phyloP scores from a whole-genome alignment of 1,140 invertebrate species.

The Onthophagus taurus region DNA sequence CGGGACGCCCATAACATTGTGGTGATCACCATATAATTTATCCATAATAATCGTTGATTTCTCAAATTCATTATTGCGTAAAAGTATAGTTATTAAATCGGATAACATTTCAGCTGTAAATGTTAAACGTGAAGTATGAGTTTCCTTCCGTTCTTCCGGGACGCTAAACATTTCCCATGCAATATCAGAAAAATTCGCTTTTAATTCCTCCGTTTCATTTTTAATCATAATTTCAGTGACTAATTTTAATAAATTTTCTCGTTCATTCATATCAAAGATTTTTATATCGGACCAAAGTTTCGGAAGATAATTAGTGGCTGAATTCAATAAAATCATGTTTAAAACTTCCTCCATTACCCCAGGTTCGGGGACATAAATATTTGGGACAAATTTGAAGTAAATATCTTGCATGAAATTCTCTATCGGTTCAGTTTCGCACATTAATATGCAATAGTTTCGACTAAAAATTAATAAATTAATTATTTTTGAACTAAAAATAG shows the following conservation, averaged over 20 bases:
- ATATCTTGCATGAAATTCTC: conserved; percentile 58
- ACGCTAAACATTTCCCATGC: conserved; percentile 44
- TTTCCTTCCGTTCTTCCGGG: background rate
- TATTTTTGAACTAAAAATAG: conserved; percentile 13
- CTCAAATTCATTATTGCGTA: conserved; percentile 41
- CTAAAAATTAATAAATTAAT: conserved; percentile 31
- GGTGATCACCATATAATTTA: conserved; percentile 42
- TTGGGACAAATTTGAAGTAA: conserved; percentile 66
- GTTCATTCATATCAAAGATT: conserved; percentile 51
- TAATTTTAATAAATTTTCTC: conserved; percentile 44
- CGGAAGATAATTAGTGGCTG: conserved; percentile 53
- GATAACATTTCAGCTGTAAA: conserved; percentile 50
- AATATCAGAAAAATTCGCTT: conserved; percentile 41
- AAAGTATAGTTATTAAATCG: conserved; percentile 42
- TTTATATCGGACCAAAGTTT: conserved; percentile 70
- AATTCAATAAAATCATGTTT: conserved; percentile 51
- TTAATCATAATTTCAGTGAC: conserved; percentile 48
- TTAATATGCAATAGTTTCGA: conserved; percentile 45
- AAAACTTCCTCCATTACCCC: conserved; percentile 59
- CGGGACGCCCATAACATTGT: conserved; percentile 46
- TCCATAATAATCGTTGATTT: conserved; percentile 41
- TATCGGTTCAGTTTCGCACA: conserved; percentile 51
- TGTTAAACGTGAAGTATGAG: too few species aligned
- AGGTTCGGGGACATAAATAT: conserved; percentile 71
- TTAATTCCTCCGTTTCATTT: conserved; percentile 41